These are phyloP conservation scores for Aricia artaxerxes DNA, from an alignment of 2,888 invertebrate species.

Conservation along the genomic window DNA sequence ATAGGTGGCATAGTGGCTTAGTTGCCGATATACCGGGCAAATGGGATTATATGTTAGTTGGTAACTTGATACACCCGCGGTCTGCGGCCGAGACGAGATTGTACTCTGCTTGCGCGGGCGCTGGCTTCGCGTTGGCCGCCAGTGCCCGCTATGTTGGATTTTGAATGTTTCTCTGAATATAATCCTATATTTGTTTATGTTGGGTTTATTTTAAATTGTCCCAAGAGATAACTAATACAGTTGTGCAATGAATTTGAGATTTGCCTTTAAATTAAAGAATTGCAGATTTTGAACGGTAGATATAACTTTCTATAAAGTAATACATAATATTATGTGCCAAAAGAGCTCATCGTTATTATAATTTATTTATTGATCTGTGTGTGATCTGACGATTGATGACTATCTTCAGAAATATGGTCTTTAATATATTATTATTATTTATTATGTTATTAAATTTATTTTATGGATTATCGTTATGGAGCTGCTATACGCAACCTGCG, in stretches of 20 bases:
- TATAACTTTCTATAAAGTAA: background rate
- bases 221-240: background rate
- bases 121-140: constrained; percentile 53
- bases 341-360: too few species aligned
- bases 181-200: constrained; percentile 79
- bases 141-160: constrained; percentile 69
- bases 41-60: constrained; percentile 70
- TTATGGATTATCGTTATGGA: too few species aligned
- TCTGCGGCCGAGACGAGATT: constrained; percentile 52
- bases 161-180: constrained; percentile 79
- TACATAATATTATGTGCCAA: background rate
- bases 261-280: background rate
- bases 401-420: background rate
- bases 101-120: constrained; percentile 59
- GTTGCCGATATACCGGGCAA: constrained; percentile 64
- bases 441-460: too few species aligned
- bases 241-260: background rate
- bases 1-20: constrained; percentile 68
- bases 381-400: too few species aligned
- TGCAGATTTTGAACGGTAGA: background rate
- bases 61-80: constrained; percentile 47
- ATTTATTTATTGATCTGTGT: too few species aligned
- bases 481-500: too few species aligned
- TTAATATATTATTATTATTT: background rate
- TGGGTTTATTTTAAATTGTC: constrained; percentile 62